phyloP scores from a whole-genome alignment of 2,888 invertebrate genomes.

The Lagria hirta region DNA sequence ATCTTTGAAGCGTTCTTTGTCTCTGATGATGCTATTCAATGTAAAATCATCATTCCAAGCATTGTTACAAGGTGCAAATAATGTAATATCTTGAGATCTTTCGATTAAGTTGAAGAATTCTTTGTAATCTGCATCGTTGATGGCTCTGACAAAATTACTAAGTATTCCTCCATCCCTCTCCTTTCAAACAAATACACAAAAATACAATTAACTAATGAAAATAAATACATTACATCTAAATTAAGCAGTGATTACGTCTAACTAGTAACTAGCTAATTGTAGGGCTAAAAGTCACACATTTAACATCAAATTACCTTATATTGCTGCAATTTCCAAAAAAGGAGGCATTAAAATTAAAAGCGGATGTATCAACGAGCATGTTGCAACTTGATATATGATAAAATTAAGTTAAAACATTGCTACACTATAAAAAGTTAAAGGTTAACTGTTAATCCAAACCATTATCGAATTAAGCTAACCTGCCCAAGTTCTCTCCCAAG shows the following conservation, averaged over 20 bases:
- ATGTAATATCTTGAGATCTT: conserved; percentile 72
- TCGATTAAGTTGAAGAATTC: conserved; percentile 74
- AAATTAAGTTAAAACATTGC: too few relatives aligned
- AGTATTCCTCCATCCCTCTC: conserved; percentile 75
- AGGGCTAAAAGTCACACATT: too few relatives aligned
- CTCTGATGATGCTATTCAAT: conserved; percentile 69
- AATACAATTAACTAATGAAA: conserved; percentile 12
- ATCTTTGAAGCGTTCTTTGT: conserved; percentile 71
- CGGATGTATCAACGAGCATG: conserved; percentile 21
- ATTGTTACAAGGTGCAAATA: conserved; percentile 88
- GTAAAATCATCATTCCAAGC: conserved; percentile 74
- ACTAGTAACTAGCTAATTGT: too few relatives aligned
- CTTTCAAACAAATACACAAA: conserved; percentile 50
- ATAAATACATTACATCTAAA: too few relatives aligned
- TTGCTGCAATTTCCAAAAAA: conserved; percentile 44
- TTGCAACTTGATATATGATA: not conserved
- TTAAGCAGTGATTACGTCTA: too few relatives aligned
- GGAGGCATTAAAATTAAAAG: conserved; percentile 35
- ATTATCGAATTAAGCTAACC: too few relatives aligned
- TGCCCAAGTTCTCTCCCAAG: too few relatives aligned
- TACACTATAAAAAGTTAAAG: too few relatives aligned
- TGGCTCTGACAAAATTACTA: conserved; percentile 79
- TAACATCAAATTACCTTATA: conserved; percentile 38
- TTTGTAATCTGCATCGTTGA: conserved; percentile 70
- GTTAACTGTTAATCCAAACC: too few relatives aligned